A percentile compares a stretch with the other conserved stretches of the same genome.
These are phyloP conservation scores for Antitype chi DNA, from an alignment of 2,888 invertebrate genomes.

Conservation along the genomic window DNA sequence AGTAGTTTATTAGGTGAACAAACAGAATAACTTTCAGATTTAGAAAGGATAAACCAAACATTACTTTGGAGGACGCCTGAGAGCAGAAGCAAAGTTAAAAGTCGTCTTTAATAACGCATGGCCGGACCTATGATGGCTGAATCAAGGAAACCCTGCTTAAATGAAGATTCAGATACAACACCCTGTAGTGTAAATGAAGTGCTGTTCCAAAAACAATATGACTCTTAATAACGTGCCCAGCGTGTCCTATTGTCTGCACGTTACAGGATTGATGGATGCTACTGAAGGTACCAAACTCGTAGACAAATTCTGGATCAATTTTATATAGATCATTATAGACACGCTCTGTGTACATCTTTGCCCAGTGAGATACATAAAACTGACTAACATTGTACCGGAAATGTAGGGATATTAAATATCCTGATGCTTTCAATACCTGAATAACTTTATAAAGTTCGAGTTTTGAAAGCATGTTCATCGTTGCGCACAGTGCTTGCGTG, in stretches of 20 bases:
- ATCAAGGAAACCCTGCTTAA: background rate
- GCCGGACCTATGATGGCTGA: background rate
- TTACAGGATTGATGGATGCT: no score
- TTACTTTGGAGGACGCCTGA: background rate
- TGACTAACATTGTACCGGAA: background rate
- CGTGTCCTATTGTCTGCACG: no score
- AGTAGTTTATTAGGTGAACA: conserved; percentile 14
- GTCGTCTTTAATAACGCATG: background rate
- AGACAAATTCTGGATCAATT: no score
- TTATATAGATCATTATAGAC: no score
- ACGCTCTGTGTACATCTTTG: no score
- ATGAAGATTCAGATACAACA: background rate
- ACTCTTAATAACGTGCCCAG: no score
- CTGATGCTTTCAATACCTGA: background rate
- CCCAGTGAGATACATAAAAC: background rate
- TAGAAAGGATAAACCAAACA: conserved; percentile 4
- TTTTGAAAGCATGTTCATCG: no score
- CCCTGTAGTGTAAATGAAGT: background rate
- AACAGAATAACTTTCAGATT: conserved; percentile 24
- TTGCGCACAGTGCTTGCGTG: no score
- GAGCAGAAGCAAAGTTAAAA: background rate
- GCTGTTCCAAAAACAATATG: no score
- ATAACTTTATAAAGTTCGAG: no score
- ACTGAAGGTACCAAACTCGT: no score
- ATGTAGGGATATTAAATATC: background rate